Conservation (phyloP, 2,797 vertebrate species). For the Lates japonicus region DNA sequence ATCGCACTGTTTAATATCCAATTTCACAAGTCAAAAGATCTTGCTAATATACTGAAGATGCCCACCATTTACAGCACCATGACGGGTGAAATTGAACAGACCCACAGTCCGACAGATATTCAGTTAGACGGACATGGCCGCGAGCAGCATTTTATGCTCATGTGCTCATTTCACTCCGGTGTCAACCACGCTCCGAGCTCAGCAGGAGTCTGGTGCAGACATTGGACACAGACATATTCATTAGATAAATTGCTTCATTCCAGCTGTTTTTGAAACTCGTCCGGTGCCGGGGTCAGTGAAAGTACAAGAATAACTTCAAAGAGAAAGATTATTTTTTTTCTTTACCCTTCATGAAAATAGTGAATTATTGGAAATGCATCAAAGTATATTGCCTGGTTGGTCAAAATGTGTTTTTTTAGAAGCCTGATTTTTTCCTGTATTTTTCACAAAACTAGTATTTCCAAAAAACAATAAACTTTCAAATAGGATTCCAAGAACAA, state of each 20-base stretch:
- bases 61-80: conserved; percentile 26
- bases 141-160: conserved; percentile 46
- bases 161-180: conserved; percentile 33
- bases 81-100: conserved; percentile 67
- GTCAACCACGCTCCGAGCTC: conserved; percentile 23
- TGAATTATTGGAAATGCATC: conserved; percentile 19
- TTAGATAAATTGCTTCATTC: conserved; percentile 54
- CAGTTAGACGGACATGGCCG: conserved; percentile 33
- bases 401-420: background rate
- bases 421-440: background rate
- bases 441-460: conserved; percentile 10
- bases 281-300: conserved; percentile 46
- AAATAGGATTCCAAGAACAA: background rate
- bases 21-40: conserved; percentile 61
- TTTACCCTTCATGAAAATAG: conserved; percentile 7
- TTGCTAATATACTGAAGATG: conserved; percentile 47
- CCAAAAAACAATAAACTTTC: background rate
- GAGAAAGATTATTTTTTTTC: conserved; percentile 20
- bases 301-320: conserved; percentile 51
- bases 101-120: conserved; percentile 23
- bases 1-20: conserved; percentile 50
- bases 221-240: conserved; percentile 61
- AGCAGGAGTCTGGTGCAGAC: conserved; percentile 30
- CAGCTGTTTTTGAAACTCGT: conserved; percentile 40
- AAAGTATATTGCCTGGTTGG: conserved; percentile 4